Percentiles rank a stretch among this genome's conserved stretches.
These are phyloP conservation scores for Hestina assimilis DNA, from an alignment of 1,140 invertebrate species.

Conservation along the genomic window DNA sequence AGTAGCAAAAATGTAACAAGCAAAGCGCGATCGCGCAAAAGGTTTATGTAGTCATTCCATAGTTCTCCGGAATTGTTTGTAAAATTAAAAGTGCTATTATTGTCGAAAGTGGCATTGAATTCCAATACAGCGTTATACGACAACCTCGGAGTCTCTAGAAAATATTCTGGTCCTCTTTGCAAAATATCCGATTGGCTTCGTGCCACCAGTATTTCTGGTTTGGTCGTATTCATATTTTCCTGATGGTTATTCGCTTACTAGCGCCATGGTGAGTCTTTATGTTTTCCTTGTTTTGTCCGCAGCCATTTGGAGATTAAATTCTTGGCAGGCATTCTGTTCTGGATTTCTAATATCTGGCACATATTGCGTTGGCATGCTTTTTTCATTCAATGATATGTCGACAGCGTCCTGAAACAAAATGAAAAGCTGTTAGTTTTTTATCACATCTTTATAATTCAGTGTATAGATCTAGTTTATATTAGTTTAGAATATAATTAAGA, in stretches of 20 bases:
- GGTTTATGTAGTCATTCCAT: constrained; percentile 73
- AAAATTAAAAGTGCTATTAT: constrained; percentile 49
- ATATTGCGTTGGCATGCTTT: constrained; percentile 61
- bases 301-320: constrained; percentile 72
- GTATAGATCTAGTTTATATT: not conserved
- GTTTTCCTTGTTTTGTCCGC: constrained; percentile 67
- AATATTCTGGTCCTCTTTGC: constrained; percentile 56
- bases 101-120: constrained; percentile 59
- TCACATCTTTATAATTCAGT: not conserved
- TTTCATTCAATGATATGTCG: constrained; percentile 25
- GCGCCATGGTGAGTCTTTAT: constrained; percentile 70
- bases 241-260: constrained; percentile 58
- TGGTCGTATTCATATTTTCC: constrained; percentile 72
- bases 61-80: constrained; percentile 48
- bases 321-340: constrained; percentile 66
- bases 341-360: constrained; percentile 51
- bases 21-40: constrained; percentile 83
- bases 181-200: constrained; percentile 61
- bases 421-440: not conserved
- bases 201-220: constrained; percentile 61
- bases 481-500: not conserved
- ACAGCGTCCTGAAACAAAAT: constrained; percentile 53
- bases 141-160: constrained; percentile 36
- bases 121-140: constrained; percentile 51
- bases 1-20: constrained; percentile 91